Evolutionary conservation across 2,797 vertebrate genomes (phyloP).

Genomic region (Staurois parvus): DNA sequence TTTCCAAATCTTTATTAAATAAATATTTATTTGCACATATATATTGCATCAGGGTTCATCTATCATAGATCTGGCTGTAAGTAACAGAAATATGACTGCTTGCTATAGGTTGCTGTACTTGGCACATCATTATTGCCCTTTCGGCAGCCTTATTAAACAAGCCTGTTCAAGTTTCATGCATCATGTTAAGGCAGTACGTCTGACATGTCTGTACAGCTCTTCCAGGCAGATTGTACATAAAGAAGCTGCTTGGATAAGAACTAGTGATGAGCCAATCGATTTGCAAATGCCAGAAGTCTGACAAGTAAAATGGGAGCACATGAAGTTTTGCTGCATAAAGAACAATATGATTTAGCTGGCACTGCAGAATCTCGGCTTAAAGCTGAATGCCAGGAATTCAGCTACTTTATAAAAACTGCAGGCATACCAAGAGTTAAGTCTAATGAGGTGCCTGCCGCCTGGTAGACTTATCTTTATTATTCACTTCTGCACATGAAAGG

Average conservation of each 20-base stretch:
- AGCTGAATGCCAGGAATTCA: no score
- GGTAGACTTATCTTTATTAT: no score
- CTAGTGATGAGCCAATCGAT: not conserved
- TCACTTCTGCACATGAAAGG: no score
- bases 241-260: not conserved
- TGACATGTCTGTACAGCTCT: not conserved
- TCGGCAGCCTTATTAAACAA: not conserved
- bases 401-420: no score
- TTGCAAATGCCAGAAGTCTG: not conserved
- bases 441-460: no score
- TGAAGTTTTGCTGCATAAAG: not conserved
- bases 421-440: no score
- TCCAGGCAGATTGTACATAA: not conserved
- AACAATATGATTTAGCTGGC: not conserved
- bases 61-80: not conserved
- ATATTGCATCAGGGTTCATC: no score
- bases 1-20: no score
- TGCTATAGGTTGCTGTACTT: not conserved
- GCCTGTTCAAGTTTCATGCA: not conserved
- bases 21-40: no score
- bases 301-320: not conserved
- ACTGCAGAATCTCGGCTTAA: no score
- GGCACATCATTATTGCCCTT: not conserved
- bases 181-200: not conserved
- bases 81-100: not conserved